A percentile compares a stretch with the other conserved stretches of the same genome.
Evolutionary conservation across 92 coral and sea anemone genomes (phyloP).

Genomic region (Nematostella vectensis): DNA sequence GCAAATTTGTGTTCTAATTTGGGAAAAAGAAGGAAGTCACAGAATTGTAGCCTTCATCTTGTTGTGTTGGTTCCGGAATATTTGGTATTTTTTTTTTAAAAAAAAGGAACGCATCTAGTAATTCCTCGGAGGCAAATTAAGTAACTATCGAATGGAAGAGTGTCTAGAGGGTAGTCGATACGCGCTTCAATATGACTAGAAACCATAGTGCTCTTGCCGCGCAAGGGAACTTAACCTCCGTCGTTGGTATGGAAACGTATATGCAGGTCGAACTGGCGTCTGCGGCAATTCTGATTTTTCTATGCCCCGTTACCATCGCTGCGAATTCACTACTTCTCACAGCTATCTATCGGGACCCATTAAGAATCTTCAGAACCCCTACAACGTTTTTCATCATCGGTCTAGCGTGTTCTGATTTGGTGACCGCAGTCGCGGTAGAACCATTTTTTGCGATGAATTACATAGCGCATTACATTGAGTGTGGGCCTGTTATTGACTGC

Average conservation of each 20-base stretch:
- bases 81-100: too few relatives aligned
- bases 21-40: too few relatives aligned
- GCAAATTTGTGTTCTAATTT: too few relatives aligned
- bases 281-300: slow-evolving; percentile 43
- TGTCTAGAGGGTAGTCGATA: too few relatives aligned
- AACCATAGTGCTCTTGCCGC: too few relatives aligned
- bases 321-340: slow-evolving; percentile 59
- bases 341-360: slow-evolving; percentile 63
- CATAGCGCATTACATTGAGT: slow-evolving; percentile 34
- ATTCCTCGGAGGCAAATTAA: too few relatives aligned
- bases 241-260: slow-evolving; percentile 23
- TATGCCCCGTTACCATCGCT: slow-evolving; percentile 61
- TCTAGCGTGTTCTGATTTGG: slow-evolving; percentile 54
- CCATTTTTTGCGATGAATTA: slow-evolving; percentile 56
- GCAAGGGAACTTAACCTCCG: too few relatives aligned
- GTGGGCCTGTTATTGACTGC: slow-evolving; percentile 7
- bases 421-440: slow-evolving; percentile 63
- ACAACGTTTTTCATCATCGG: slow-evolving; percentile 67
- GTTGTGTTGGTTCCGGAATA: too few relatives aligned
- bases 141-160: too few relatives aligned
- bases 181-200: too few relatives aligned
- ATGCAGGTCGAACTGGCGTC: slow-evolving; percentile 43
- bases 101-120: too few relatives aligned
- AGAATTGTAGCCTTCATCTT: too few relatives aligned
- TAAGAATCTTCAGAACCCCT: slow-evolving; percentile 62